Evolutionary conservation across 2,888 invertebrate genomes (phyloP), one percentile per base, ranked within the genome.

Genomic region (Lepas anatifera): DNA sequence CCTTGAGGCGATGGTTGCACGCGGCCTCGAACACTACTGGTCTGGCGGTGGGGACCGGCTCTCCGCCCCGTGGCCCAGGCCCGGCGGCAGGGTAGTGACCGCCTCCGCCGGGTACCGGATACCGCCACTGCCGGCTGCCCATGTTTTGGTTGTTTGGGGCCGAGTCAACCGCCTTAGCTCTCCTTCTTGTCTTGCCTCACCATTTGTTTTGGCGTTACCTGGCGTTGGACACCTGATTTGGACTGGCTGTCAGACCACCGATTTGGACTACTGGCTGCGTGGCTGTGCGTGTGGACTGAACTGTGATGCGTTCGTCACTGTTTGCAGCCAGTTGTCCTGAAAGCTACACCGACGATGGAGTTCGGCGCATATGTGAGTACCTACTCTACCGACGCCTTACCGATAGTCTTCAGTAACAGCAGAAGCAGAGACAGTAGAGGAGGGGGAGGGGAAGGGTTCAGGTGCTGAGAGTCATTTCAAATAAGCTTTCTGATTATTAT

Each of bases 91-190:
- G n/a, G n/a, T n/a, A n/a, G n/a, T n/a, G n/a, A n/a, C n/a, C n/a
- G n/a, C n/a, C n/a, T n/a, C n/a, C n/a, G n/a, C n/a, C n/a, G n/a
- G n/a, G n/a, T n/a, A n/a, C n/a, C n/a, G n/a, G n/a, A n/a, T n/a
- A n/a, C n/a, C n/a, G n/a, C n/a, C 6, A 10, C 48, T 25, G 7
- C 25, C 48, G 8, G 25, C 22, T 16, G 52, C 52, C 52, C 29
- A 25, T 25, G 52, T 52, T 52, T 52, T 52, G 52, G 52, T 52
- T 52, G 52, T 52, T 52, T 52, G 52, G 29, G 52, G 52, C n/a
- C 29, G 52, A 52, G 52, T 29, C n/a, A n/a, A n/a, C n/a, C n/a
- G n/a, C n/a, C n/a, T n/a, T n/a, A n/a, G n/a, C n/a, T n/a, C n/a
- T n/a, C 29, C 52, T 13, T 27, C 48, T 16, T 10, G 7, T 27